Base-by-base conservation (phyloP, 2,888 invertebrate genomes). In the Diachrysia chrysitis region DNA sequence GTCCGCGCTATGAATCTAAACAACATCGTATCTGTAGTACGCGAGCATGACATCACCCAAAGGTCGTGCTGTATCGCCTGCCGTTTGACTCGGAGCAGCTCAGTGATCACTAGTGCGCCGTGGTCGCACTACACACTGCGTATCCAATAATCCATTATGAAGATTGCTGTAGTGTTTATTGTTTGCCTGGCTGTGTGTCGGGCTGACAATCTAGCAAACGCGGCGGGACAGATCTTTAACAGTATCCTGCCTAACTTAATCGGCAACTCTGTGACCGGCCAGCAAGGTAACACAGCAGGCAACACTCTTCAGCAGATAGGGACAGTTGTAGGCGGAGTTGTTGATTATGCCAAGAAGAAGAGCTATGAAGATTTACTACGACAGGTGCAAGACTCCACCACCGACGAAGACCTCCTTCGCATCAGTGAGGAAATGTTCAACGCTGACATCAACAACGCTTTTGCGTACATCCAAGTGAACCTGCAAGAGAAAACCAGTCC, bases 371-470 rank as follows among this genome's bases (percentile, higher is more conserved):
- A 95, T 58, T 66, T 95, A 62, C 84, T 95, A 46, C 90, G 89
- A 14, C 93, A 93, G 78, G 91, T 92, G 10, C 94, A 94, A 73
- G 95, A 96, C 63, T 84, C 95, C 0, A 96, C 97, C 58, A 96
- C 96, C 0, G 97, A 97, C 73, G 96, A 96, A 69, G 97, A 97
- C 84, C 90, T 97, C 58, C 95, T 96, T 66, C 96, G 96, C 58
- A 93, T 98, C 73, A 96, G 97, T 21, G 98, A 98, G 87, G 96
- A 96, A 70, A 95, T 98, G 82, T 96, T 97, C 83, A 96, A 96
- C 73, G 96, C 97, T 81, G 98, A 98, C 85, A 90, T 94, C 25
- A 98, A 97, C 89, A 98, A 97, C 86, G 97, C 97, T n/a, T 95
- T 97, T 60, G 96, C 92, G 83, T 96, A 96, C 83, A 96, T 98